Percentiles rank a stretch among this genome's conserved stretches.
Conservation (phyloP, 2,888 invertebrate species). For the Drosophila monieri region DNA sequence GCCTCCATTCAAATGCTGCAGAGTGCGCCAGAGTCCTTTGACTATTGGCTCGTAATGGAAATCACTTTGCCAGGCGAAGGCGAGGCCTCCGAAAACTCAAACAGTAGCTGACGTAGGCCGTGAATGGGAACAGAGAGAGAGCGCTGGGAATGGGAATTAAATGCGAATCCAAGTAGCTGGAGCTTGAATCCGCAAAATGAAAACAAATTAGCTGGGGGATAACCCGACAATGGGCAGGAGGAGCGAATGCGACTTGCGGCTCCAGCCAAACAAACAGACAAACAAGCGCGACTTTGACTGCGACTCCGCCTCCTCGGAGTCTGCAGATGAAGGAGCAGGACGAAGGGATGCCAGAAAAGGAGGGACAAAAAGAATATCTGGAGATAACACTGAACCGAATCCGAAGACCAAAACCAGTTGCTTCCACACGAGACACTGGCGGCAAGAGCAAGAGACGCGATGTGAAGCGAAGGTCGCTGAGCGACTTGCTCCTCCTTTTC, state of each 20-base stretch:
- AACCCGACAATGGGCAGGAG: constrained; percentile 29
- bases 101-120: constrained; percentile 31
- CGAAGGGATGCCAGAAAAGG: constrained; percentile 8
- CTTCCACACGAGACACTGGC: constrained; percentile 42
- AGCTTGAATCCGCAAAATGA: constrained; percentile 42
- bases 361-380: constrained; percentile 13
- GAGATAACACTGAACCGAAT: constrained; percentile 16
- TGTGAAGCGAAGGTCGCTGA: constrained; percentile 64
- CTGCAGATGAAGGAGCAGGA: not conserved
- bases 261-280: constrained; percentile 53
- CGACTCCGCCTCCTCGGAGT: constrained; percentile 40
- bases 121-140: constrained; percentile 1
- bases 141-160: constrained; percentile 14
- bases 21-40: constrained; percentile 49
- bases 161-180: constrained; percentile 44
- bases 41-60: constrained; percentile 63
- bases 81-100: constrained; percentile 7
- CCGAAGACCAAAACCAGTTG: constrained; percentile 67
- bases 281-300: constrained; percentile 53
- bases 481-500: constrained; percentile 12
- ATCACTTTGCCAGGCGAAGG: constrained; percentile 46
- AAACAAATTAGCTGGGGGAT: constrained; percentile 44
- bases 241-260: constrained; percentile 41
- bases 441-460: not conserved
- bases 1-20: constrained; percentile 39